Percentiles rank a stretch among this genome's conserved stretches.
Evolutionary conservation across 2,888 invertebrate genomes (phyloP).

Genomic region (Ectobius pallidus): DNA sequence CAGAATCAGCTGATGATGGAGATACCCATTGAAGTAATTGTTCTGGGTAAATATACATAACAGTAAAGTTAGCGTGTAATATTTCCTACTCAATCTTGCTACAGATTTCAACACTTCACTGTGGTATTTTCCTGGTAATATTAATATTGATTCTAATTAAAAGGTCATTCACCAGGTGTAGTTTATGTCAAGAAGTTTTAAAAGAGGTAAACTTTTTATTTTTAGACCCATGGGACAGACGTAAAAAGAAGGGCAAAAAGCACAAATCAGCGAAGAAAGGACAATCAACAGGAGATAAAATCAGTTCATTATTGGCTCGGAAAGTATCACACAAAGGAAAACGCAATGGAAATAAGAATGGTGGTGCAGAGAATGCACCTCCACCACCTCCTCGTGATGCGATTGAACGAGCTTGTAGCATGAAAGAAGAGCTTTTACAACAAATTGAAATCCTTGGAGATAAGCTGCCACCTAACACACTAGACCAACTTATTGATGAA

Average conservation of each 20-base stretch:
- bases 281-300: conserved; percentile 78
- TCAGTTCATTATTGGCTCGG: conserved; percentile 68
- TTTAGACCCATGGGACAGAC: conserved; percentile 79
- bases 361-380: conserved; percentile 5
- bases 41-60: too few species aligned
- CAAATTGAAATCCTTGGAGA: conserved; percentile 87
- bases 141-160: too few species aligned
- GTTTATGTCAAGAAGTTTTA: too few species aligned
- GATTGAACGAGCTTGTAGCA: conserved; percentile 86
- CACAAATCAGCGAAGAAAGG: conserved; percentile 65
- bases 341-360: conserved; percentile 37
- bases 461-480: conserved; percentile 91
- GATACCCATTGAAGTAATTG: too few species aligned
- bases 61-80: too few species aligned
- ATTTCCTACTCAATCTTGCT: too few species aligned
- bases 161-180: too few species aligned
- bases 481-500: conserved; percentile 98
- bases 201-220: too few species aligned
- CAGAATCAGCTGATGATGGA: too few species aligned
- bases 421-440: conserved; percentile 90
- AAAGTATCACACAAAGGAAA: conserved; percentile 52
- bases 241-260: conserved; percentile 69
- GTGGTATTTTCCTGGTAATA: too few species aligned
- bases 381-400: conserved; percentile 76
- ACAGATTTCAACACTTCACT: too few species aligned